These are phyloP conservation scores for Petrolisthes cinctipes DNA, from an alignment of 2,888 invertebrate genomes.

Conservation along the genomic window DNA sequence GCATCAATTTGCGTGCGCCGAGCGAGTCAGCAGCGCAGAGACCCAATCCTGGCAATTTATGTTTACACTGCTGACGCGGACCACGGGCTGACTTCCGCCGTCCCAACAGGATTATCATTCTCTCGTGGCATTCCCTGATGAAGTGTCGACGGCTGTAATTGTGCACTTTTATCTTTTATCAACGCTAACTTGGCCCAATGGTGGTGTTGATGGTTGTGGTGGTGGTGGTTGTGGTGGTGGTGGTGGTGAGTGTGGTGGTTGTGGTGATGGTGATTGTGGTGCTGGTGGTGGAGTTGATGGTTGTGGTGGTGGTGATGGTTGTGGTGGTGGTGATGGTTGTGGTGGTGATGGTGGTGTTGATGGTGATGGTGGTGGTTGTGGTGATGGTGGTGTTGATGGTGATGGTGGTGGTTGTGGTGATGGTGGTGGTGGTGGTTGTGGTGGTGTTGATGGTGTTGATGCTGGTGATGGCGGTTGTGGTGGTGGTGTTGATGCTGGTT, in stretches of 20 bases:
- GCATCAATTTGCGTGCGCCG: slow-evolving; percentile 48
- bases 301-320: too few relatives aligned
- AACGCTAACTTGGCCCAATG: slow-evolving; percentile 24
- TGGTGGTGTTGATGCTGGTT: background rate
- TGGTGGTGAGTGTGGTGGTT: too few relatives aligned
- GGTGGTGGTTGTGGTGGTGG: too few relatives aligned
- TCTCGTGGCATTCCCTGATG: slow-evolving; percentile 44
- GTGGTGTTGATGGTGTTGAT: too few relatives aligned
- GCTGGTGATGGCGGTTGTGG: too few relatives aligned
- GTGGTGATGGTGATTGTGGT: too few relatives aligned
- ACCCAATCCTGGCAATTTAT: slow-evolving; percentile 49
- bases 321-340: too few relatives aligned
- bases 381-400: too few relatives aligned
- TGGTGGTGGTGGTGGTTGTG: background rate
- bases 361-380: background rate
- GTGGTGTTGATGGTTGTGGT: background rate
- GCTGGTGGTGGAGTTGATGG: background rate
- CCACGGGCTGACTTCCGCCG: background rate
- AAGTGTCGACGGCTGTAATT: slow-evolving; percentile 30
- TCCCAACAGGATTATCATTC: slow-evolving; percentile 37
- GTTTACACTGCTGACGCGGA: slow-evolving; percentile 49
- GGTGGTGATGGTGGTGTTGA: background rate
- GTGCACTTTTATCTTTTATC: slow-evolving; percentile 32
- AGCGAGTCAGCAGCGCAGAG: slow-evolving; percentile 43
- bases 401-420: background rate